Conservation (phyloP, 2,113 vertebrate species). For the Catharus bicknelli region DNA sequence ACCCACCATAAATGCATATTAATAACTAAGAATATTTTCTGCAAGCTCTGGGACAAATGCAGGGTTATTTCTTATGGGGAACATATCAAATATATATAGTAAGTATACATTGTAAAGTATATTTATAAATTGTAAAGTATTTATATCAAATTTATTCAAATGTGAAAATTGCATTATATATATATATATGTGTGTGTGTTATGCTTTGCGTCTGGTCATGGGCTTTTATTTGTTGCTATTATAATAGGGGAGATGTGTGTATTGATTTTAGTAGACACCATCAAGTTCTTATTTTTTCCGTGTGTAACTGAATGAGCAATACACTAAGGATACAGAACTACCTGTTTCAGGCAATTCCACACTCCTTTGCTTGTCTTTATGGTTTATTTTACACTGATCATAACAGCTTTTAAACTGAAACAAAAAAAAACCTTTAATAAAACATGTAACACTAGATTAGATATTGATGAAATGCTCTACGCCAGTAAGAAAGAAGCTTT, state of each 20-base stretch:
- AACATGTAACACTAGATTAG: not conserved
- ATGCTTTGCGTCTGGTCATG: not conserved
- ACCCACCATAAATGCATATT: not conserved
- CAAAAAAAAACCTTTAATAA: not conserved
- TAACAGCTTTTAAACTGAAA: not conserved
- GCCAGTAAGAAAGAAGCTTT: not conserved
- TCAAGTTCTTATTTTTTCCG: not conserved
- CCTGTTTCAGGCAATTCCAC: not conserved
- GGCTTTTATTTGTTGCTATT: not conserved
- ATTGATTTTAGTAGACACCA: not conserved
- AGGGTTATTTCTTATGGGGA: accelerated
- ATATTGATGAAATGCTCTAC: not conserved
- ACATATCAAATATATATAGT: not conserved
- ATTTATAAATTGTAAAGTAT: not conserved
- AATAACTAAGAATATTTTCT: not conserved
- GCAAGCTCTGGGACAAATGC: not conserved
- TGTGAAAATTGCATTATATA: not conserved
- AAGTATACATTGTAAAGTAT: accelerated
- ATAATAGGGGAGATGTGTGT: not conserved
- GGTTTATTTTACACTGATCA: not conserved
- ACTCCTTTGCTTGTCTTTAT: not conserved
- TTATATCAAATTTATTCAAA: not conserved
- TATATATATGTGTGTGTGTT: not conserved
- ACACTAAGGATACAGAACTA: not conserved
- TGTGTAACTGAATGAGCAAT: not conserved